Percentiles rank a stretch among this genome's conserved stretches.
Evolutionary conservation across 2,888 invertebrate genomes (phyloP).

Genomic region (Nomada ruficornis): DNA sequence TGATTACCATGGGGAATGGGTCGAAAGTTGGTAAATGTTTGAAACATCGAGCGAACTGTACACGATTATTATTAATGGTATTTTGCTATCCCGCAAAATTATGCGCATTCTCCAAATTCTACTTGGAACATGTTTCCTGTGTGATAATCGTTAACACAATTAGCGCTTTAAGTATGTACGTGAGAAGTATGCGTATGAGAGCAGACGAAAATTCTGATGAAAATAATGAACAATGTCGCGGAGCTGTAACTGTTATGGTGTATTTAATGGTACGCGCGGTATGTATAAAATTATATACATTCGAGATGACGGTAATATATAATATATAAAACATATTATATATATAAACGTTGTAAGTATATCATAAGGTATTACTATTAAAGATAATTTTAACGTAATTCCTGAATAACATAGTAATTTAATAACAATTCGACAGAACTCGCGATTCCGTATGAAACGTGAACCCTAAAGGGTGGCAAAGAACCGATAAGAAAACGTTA

Average conservation of each 20-base stretch:
- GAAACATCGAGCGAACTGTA: neutral
- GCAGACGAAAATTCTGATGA: conserved; percentile 16
- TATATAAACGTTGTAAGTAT: conserved; percentile 15
- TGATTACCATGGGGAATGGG: neutral
- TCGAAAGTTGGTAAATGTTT: conserved; percentile 16
- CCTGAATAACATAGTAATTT: conserved; percentile 20
- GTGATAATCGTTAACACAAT: conserved; percentile 51
- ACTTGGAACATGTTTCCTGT: conserved; percentile 54
- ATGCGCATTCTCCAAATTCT: conserved; percentile 33
- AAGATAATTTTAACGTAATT: conserved; percentile 27
- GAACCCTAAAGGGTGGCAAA: conserved; percentile 8
- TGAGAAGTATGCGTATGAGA: conserved; percentile 23
- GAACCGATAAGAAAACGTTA: conserved; percentile 5
- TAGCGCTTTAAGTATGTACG: conserved; percentile 51
- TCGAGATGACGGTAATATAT: conserved; percentile 5
- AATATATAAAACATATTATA: conserved; percentile 7
- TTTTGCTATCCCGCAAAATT: conserved; percentile 23
- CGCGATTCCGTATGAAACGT: conserved; percentile 34
- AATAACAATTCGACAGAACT: conserved; percentile 44
- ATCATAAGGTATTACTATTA: conserved; percentile 29
- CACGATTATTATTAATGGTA: neutral
- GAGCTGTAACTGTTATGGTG: conserved; percentile 33
- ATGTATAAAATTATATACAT: conserved; percentile 1
- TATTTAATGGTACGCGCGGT: conserved; percentile 5
- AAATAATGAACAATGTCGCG: neutral